Percentiles rank a stretch among this genome's conserved stretches.
Evolutionary conservation across 1,140 invertebrate genomes (phyloP).

Genomic region (Ridgeia piscesae): DNA sequence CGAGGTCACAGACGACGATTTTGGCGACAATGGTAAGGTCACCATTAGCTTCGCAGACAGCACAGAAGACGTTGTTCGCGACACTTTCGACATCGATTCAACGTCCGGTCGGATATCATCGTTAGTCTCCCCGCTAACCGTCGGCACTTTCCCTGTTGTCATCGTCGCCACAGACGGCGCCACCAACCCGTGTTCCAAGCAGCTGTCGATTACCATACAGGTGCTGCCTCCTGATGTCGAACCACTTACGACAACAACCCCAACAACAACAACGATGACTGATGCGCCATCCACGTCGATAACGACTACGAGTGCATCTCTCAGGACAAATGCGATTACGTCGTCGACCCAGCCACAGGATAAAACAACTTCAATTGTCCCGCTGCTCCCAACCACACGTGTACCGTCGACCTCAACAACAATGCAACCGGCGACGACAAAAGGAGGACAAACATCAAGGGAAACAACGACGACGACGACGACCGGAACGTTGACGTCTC

Average conservation of each 20-base stretch:
- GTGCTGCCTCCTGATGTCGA: neutral
- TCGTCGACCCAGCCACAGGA: too few species aligned
- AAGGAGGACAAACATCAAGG: too few species aligned
- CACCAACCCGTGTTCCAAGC: neutral
- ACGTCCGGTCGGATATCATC: neutral
- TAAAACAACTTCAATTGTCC: too few species aligned
- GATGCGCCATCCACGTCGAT: too few species aligned
- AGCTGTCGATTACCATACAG: neutral
- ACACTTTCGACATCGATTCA: neutral
- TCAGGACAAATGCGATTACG: too few species aligned
- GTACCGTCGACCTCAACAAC: too few species aligned
- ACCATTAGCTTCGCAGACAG: neutral
- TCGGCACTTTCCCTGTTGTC: neutral
- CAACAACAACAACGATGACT: neutral
- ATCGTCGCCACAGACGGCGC: neutral
- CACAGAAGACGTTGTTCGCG: neutral
- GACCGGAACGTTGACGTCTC: neutral
- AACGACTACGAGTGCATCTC: too few species aligned
- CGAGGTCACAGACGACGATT: neutral
- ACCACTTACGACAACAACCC: neutral
- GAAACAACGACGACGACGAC: neutral
- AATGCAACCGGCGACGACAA: too few species aligned
- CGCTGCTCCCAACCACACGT: too few species aligned
- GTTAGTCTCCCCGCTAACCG: neutral
- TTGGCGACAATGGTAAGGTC: neutral